phyloP scores from a whole-genome alignment of 2,113 vertebrate genomes.

The Rhipidura dahli region DNA sequence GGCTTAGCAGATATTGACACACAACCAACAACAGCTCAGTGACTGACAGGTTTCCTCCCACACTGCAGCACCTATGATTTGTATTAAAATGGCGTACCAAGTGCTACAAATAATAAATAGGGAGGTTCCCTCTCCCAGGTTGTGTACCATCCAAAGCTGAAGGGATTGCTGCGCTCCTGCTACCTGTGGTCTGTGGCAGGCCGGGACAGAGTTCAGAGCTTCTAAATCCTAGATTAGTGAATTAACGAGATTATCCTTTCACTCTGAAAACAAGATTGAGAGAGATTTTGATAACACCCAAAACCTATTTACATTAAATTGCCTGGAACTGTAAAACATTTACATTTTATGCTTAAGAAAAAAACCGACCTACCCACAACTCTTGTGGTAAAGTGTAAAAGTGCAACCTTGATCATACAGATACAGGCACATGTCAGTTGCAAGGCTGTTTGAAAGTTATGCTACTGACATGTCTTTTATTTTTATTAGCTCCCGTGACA shows the following conservation, averaged over 20 bases:
- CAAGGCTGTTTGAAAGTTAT: neutral
- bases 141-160: neutral
- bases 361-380: neutral
- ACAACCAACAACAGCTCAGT: neutral
- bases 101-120: neutral
- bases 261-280: constrained; percentile 3
- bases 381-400: neutral
- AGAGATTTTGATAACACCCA: neutral
- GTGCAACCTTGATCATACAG: neutral
- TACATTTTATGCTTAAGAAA: neutral
- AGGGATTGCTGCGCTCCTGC: neutral
- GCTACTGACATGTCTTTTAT: neutral
- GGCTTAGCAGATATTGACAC: neutral
- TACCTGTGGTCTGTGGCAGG: rapidly evolving
- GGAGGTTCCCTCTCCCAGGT: neutral
- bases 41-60: neutral
- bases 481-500: neutral
- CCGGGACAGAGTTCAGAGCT: neutral
- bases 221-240: neutral
- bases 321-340: neutral
- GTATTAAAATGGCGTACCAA: neutral
- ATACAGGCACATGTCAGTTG: neutral
- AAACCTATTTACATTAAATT: neutral
- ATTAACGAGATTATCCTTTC: constrained; percentile 51
- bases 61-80: neutral